Base-by-base conservation (phyloP, 2,113 vertebrate species). In the Trachemys scripta region DNA sequence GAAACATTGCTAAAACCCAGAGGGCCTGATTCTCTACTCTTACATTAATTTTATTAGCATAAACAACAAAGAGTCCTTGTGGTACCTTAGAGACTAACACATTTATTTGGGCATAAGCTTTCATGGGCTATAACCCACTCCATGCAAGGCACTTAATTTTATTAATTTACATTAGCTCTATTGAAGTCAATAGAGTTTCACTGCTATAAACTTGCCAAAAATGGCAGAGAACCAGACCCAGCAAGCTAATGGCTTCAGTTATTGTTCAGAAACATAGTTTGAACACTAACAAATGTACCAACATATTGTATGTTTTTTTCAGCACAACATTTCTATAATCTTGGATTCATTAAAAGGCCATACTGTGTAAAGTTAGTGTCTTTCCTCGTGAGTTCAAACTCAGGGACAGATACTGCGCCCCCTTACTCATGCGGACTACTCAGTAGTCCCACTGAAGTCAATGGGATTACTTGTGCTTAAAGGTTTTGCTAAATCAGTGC, bases 81-180 rank as follows among this genome's bases (percentile, higher is more conserved):
- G 19, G 51, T 17, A 53, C 51, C 51, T 53, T 53, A 53, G 51
- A 53, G 17, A 19, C 51, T 53, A 53, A 53, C 51, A 53, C 6
- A 53, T 53, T 20, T 53, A 53, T 53, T 20, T 53, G 51, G 51
- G 51, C 51, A 53, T 53, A 53, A 53, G 51, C 51, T 20, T 53
- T 53, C 17, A 3, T 53, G 17, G 17, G 6, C 17, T 53, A 53
- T 20, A 53, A 53, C 17, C 51, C 51, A 53, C 51, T 20, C 51
- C 51, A 19, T 12, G 42, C 19, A 53, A 10, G 16, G 19, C 29
- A 13, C 29, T 62, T 62, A 12, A 62, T 31, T 62, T 38, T 75
- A 75, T 16, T 0, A 0, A 20, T 38, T 78, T 47, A 45, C n/a
- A 35, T 22, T 38, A 62, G 57, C n/a, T 25, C 11, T 53, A 7